Percentiles rank a stretch among this genome's conserved stretches.
Evolutionary conservation across 2,797 vertebrate genomes (phyloP).

Genomic region (Cheirogaleus major): DNA sequence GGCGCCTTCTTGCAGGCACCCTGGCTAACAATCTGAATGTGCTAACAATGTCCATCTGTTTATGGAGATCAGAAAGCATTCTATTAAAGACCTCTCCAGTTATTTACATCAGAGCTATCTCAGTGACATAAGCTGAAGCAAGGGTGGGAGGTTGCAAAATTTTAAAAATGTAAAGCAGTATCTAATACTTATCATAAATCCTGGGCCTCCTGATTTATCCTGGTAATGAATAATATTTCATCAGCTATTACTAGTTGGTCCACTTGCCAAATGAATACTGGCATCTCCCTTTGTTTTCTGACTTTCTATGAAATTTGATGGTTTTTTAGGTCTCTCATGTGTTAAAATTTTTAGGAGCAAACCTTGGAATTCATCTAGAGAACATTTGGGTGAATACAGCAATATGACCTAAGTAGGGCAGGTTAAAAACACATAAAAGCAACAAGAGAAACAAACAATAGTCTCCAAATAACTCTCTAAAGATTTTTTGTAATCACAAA

Average conservation of each 20-base stretch:
- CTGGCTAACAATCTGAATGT: background rate
- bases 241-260: background rate
- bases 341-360: background rate
- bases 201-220: background rate
- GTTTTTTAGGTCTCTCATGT: background rate
- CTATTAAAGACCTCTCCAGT: background rate
- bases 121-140: constrained; percentile 29
- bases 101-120: constrained; percentile 29
- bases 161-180: background rate
- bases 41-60: background rate
- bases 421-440: constrained; percentile 42
- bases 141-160: background rate
- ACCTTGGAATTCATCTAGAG: constrained; percentile 34
- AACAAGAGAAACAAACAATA: background rate
- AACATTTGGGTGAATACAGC: background rate
- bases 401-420: background rate
- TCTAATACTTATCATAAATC: background rate
- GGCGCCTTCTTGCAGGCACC: background rate
- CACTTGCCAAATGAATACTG: constrained; percentile 10
- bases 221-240: constrained; percentile 42
- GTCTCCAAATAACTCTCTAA: background rate
- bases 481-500: background rate
- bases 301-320: background rate
- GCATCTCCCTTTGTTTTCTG: constrained; percentile 12
- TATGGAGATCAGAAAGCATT: background rate